phyloP scores from a whole-genome alignment of 2,888 invertebrate species.

The Hirtodrosophila alboralis region DNA sequence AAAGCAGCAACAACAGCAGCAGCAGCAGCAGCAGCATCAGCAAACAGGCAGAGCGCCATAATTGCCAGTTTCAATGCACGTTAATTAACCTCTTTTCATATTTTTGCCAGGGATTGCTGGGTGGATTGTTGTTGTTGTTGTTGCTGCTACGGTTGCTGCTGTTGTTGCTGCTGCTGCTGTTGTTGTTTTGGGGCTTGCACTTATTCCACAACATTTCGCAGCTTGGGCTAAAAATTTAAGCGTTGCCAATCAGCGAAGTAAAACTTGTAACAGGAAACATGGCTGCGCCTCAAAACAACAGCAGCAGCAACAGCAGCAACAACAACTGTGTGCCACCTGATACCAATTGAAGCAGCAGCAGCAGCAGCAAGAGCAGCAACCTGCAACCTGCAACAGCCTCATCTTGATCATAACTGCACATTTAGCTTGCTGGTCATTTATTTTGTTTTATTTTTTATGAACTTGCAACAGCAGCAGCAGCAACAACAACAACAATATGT shows the following conservation, averaged over 20 bases:
- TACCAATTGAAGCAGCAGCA: conserved; percentile 63
- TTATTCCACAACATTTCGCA: conserved; percentile 53
- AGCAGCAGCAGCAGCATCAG: conserved; percentile 35
- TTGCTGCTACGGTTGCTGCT: conserved; percentile 30
- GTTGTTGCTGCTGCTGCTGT: conserved; percentile 22
- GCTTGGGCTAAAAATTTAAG: conserved; percentile 64
- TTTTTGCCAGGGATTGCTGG: conserved; percentile 46
- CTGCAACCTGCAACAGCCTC: conserved; percentile 26
- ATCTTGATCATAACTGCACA: conserved; percentile 76
- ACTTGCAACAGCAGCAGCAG: conserved; percentile 35
- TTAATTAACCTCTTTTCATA: conserved; percentile 82
- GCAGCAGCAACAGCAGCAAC: conserved; percentile 8
- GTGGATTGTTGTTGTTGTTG: too few species aligned
- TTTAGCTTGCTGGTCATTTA: conserved; percentile 74
- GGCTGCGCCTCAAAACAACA: conserved; percentile 25
- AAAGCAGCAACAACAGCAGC: conserved; percentile 46
- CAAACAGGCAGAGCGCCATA: conserved; percentile 65
- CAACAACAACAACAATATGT: conserved; percentile 14
- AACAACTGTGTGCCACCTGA: conserved; percentile 62
- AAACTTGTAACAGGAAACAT: conserved; percentile 48
- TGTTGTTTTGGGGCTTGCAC: conserved; percentile 32
- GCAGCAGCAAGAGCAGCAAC: conserved; percentile 36
- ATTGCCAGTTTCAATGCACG: conserved; percentile 80
- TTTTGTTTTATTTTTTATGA: conserved; percentile 71
- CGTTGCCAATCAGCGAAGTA: conserved; percentile 64